Evolutionary conservation across 2,888 invertebrate species (phyloP).

Genomic region (Netelia fuscicornis): DNA sequence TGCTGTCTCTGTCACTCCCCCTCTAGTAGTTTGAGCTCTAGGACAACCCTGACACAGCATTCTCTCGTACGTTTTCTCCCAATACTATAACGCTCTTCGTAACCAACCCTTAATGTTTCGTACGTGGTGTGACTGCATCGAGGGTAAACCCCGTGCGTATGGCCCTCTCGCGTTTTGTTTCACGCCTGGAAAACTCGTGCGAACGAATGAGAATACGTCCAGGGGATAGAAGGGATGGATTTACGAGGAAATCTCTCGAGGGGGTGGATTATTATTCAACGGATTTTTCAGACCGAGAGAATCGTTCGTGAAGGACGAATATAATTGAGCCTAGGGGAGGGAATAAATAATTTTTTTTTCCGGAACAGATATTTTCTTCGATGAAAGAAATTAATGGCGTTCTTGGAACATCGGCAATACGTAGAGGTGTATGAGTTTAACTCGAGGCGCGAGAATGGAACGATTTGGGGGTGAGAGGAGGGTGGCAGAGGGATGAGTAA

Average conservation of each 20-base stretch:
- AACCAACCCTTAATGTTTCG: not conserved
- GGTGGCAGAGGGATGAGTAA: slow-evolving; percentile 70
- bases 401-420: not conserved
- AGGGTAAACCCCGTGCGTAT: slow-evolving; percentile 34
- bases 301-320: not conserved
- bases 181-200: slow-evolving; percentile 35
- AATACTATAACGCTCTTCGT: too few species aligned
- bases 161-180: slow-evolving; percentile 40
- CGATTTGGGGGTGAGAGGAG: slow-evolving; percentile 18
- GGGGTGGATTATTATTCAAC: slow-evolving; percentile 49
- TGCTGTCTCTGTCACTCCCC: not conserved
- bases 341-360: slow-evolving; percentile 12
- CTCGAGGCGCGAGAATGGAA: slow-evolving; percentile 12
- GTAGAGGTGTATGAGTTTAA: slow-evolving; percentile 1
- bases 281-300: slow-evolving; percentile 1
- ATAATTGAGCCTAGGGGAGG: not conserved
- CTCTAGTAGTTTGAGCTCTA: slow-evolving; percentile 43
- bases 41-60: slow-evolving; percentile 64
- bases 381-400: not conserved
- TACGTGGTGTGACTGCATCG: not conserved
- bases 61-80: slow-evolving; percentile 41
- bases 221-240: not conserved
- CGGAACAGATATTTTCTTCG: not conserved
- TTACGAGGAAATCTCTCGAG: not conserved
- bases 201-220: not conserved